Percentiles rank a stretch among this genome's conserved stretches.
Evolutionary conservation across 2,113 vertebrate genomes (phyloP).

Genomic region (Mobula birostris): DNA sequence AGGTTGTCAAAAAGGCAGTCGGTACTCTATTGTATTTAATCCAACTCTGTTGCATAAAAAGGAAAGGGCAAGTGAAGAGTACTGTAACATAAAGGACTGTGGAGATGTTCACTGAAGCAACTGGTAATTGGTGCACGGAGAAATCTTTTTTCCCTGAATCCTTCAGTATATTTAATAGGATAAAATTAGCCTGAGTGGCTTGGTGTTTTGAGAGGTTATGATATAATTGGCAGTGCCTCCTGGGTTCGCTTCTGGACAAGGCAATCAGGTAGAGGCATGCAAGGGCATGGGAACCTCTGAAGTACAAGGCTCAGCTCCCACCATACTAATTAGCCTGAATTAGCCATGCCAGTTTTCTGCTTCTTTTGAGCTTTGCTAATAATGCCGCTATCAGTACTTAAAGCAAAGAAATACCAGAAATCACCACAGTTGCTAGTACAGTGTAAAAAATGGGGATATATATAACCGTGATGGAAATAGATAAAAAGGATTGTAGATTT

Average conservation of each 20-base stretch:
- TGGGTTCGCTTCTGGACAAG: conserved; percentile 67
- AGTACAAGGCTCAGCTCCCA: conserved; percentile 52
- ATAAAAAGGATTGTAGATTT: conserved; percentile 9
- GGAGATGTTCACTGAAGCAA: conserved; percentile 64
- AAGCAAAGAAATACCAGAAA: conserved; percentile 48
- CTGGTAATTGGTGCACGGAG: conserved; percentile 69
- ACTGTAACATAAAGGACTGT: conserved; percentile 60
- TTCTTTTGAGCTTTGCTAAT: conserved; percentile 60
- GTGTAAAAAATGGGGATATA: neutral
- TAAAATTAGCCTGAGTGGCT: conserved; percentile 69
- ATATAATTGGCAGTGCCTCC: conserved; percentile 69
- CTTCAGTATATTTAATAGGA: conserved; percentile 71
- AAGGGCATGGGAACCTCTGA: conserved; percentile 59
- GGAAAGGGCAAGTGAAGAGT: conserved; percentile 7
- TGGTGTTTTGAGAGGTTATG: conserved; percentile 69
- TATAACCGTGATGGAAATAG: conserved; percentile 8
- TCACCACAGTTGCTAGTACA: neutral
- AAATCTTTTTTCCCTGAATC: conserved; percentile 66
- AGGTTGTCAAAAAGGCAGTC: conserved; percentile 22
- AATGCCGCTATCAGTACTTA: conserved; percentile 52
- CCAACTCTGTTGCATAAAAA: conserved; percentile 28
- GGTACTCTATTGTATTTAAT: neutral
- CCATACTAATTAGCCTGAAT: conserved; percentile 67
- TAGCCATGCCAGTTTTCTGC: conserved; percentile 66
- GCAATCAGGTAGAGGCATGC: conserved; percentile 62